phyloP scores from a whole-genome alignment of 2,888 invertebrate species.

The Caenorhabditis afra region DNA sequence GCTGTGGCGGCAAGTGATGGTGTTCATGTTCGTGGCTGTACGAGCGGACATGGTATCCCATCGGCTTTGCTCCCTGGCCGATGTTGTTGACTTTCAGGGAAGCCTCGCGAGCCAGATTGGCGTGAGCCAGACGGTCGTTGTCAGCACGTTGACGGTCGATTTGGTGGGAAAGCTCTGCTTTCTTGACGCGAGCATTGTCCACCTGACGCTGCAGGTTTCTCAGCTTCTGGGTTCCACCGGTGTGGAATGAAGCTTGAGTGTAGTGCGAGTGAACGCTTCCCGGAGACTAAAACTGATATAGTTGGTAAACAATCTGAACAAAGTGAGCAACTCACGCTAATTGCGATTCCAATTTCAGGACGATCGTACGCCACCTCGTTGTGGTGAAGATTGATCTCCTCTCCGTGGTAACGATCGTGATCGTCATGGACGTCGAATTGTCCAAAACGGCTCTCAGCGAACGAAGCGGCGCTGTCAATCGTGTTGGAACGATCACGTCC shows the following conservation, averaged over 20 bases:
- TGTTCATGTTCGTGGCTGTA: slow-evolving; percentile 44
- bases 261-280: slow-evolving; percentile 48
- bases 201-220: slow-evolving; percentile 60
- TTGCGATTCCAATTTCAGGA: slow-evolving; percentile 40
- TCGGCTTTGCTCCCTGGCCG: slow-evolving; percentile 47
- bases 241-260: slow-evolving; percentile 47
- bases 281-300: slow-evolving; percentile 29
- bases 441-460: slow-evolving; percentile 75
- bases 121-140: slow-evolving; percentile 52
- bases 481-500: slow-evolving; percentile 70
- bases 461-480: slow-evolving; percentile 71
- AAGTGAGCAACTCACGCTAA: slow-evolving; percentile 20
- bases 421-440: slow-evolving; percentile 74
- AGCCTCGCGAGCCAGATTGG: slow-evolving; percentile 65
- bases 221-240: slow-evolving; percentile 62
- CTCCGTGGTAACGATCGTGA: slow-evolving; percentile 63
- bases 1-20: slow-evolving; percentile 22
- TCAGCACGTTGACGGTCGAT: slow-evolving; percentile 60
- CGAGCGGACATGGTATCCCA: slow-evolving; percentile 49
- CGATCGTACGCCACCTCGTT: slow-evolving; percentile 75
- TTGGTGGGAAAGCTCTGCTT: slow-evolving; percentile 53
- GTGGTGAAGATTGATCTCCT: slow-evolving; percentile 73
- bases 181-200: slow-evolving; percentile 50
- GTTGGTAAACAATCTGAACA: not conserved
- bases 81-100: slow-evolving; percentile 54